These are phyloP conservation scores for Cryptophagus acutangulus DNA, from an alignment of 2,888 invertebrate species.

Conservation along the genomic window DNA sequence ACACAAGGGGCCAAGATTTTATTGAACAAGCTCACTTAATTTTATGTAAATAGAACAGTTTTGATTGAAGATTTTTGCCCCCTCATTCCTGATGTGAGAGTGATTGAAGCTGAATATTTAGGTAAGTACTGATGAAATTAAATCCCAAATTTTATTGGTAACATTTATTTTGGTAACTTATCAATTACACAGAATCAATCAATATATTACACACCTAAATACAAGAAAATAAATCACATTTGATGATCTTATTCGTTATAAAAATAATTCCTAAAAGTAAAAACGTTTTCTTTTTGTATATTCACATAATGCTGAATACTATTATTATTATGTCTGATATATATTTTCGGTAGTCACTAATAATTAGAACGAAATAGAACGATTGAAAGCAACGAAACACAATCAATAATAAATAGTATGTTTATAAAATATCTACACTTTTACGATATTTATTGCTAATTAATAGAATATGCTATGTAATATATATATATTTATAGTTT, in stretches of 20 bases:
- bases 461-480: slow-evolving; percentile 19
- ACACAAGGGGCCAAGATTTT: slow-evolving; percentile 62
- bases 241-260: slow-evolving; percentile 13
- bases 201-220: slow-evolving; percentile 25
- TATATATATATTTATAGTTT: neutral
- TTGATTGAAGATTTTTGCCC: neutral
- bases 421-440: too few species aligned
- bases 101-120: too few species aligned
- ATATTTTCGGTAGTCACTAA: neutral
- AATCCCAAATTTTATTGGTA: slow-evolving; percentile 28
- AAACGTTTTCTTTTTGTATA: slow-evolving; percentile 12
- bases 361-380: slow-evolving; percentile 8
- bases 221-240: slow-evolving; percentile 28
- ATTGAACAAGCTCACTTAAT: slow-evolving; percentile 37
- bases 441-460: slow-evolving; percentile 32
- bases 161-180: slow-evolving; percentile 34
- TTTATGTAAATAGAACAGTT: slow-evolving; percentile 2
- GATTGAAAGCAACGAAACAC: too few species aligned
- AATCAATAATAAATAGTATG: too few species aligned
- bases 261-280: slow-evolving; percentile 14
- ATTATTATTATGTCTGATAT: neutral
- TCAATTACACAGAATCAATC: slow-evolving; percentile 27
- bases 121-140: too few species aligned
- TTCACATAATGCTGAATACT: slow-evolving; percentile 7
- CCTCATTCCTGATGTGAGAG: too few species aligned